Base-by-base conservation (phyloP, 37 sponge, comb jelly and placozoan genomes). In the Dysidea cf. avara region DNA sequence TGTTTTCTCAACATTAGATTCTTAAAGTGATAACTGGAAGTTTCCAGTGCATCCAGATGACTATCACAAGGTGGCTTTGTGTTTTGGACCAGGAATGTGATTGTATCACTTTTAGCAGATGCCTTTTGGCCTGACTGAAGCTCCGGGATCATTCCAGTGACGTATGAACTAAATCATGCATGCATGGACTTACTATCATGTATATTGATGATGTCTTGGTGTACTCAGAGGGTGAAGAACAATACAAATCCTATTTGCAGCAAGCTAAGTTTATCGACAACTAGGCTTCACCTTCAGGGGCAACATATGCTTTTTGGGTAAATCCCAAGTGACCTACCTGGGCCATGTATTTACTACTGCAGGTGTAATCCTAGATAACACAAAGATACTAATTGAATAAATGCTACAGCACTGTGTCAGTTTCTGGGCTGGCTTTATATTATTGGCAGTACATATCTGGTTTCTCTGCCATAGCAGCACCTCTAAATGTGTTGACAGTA, bases 171-270 rank as follows among this genome's bases (percentile, higher is more conserved):
- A 47, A 31, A 55, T 76, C 25, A n/a, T 76, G 51, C 28, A 53
- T n/a, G 65, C 32, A 11, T 5, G 38, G 30, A 62, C 29, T 50
- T 22, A 5, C 71, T 18, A 70, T 31, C 47, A 52, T 47, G 16
- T 70, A 50, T 7, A 47, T 70, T 16, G 71, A 70, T 52, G 71
- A 70, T 47, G 53, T 70, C 51, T 36, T 70, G 35, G 32, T 70
- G 24, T 47, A 50, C 33, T 70, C 71, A 20, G 2, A n/a, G 32
- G 52, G 32, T 40, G 51, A 29, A 5, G 12, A 40, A 18, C 2
- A 53, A 21, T 31, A 70, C 71, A 28, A 26, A 18, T 16, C 21
- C 9, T 36, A 70, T n/a, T 51, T 70, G 46, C 50, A 28, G 25
- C 55, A 50, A 31, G 71, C 53, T 7, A 52, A 16, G 16, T 53